A percentile compares a stretch with the other conserved stretches of the same genome.
Evolutionary conservation across 2,113 vertebrate species (phyloP).

Genomic region (Neogale vison): DNA sequence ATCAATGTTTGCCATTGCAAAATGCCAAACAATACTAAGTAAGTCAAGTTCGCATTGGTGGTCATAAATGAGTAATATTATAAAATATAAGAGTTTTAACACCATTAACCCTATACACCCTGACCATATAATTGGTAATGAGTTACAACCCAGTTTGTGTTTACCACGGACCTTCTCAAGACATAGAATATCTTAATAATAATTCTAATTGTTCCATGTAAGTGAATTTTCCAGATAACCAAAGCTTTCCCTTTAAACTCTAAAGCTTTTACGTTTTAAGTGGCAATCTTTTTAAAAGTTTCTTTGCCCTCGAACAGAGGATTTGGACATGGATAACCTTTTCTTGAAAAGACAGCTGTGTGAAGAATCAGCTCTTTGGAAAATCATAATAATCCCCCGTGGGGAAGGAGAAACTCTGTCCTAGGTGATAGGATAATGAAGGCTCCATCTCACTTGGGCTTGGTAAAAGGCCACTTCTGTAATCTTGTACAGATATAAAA

Average conservation of each 20-base stretch:
- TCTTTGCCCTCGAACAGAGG: not conserved
- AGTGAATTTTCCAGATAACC: not conserved
- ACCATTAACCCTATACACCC: not conserved
- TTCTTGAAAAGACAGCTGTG: not conserved
- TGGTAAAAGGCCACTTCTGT: conserved; percentile 91
- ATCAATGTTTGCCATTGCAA: conserved; percentile 1
- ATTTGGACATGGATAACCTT: not conserved
- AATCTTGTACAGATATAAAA: conserved; percentile 90
- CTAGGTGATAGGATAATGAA: not conserved
- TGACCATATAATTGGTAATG: not conserved
- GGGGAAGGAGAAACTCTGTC: not conserved
- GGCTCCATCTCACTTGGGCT: conserved; percentile 86
- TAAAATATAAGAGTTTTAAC: not conserved
- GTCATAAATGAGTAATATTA: not conserved
- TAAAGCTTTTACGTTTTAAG: not conserved
- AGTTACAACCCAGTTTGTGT: not conserved
- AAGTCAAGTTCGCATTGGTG: not conserved
- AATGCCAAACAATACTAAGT: not conserved
- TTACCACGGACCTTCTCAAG: not conserved
- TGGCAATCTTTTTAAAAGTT: not conserved
- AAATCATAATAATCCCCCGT: not conserved
- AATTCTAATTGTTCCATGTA: not conserved
- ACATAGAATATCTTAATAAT: not conserved
- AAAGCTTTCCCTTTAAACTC: not conserved
- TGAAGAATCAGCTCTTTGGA: not conserved